Percentiles rank a stretch among this genome's conserved stretches.
Evolutionary conservation across 2,888 invertebrate genomes (phyloP).

Genomic region (Tethea ocularis): DNA sequence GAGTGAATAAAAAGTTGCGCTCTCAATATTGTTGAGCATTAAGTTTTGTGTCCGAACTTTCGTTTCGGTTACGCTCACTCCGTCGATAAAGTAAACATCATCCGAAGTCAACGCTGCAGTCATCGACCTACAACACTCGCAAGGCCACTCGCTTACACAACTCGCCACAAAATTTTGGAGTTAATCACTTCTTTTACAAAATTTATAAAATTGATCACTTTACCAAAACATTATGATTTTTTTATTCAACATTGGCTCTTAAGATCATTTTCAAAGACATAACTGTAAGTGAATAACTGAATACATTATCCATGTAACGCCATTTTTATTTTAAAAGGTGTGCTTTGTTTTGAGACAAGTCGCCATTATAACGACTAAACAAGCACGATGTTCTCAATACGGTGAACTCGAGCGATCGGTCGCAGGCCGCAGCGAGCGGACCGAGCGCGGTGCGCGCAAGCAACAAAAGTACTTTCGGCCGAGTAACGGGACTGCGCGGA

Average conservation of each 20-base stretch:
- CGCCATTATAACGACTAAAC: conserved; percentile 57
- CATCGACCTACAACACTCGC: conserved; percentile 68
- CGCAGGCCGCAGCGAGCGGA: conserved; percentile 31
- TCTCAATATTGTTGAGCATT: conserved; percentile 47
- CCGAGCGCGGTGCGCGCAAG: conserved; percentile 50
- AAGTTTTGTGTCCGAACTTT: conserved; percentile 58
- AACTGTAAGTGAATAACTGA: conserved; percentile 46
- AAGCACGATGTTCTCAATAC: conserved; percentile 68
- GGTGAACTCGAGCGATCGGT: conserved; percentile 73
- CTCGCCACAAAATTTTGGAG: conserved; percentile 52
- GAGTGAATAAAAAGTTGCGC: conserved; percentile 39
- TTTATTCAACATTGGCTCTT: conserved; percentile 17
- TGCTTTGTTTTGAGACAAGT: conserved; percentile 66
- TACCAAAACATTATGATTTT: conserved; percentile 16
- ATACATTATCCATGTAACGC: conserved; percentile 33
- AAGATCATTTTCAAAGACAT: conserved; percentile 34
- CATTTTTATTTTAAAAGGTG: conserved; percentile 58
- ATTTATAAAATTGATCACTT: conserved; percentile 20
- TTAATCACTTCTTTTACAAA: conserved; percentile 31
- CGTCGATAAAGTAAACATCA: conserved; percentile 76
- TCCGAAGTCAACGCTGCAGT: conserved; percentile 56
- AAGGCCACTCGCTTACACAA: conserved; percentile 80
- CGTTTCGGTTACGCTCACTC: conserved; percentile 63
- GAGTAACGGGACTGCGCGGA: conserved; percentile 79
- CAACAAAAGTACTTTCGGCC: conserved; percentile 82